Evolutionary conservation across 92 coral and sea anemone genomes (phyloP).

Genomic region (Isaurus tuberculatus): DNA sequence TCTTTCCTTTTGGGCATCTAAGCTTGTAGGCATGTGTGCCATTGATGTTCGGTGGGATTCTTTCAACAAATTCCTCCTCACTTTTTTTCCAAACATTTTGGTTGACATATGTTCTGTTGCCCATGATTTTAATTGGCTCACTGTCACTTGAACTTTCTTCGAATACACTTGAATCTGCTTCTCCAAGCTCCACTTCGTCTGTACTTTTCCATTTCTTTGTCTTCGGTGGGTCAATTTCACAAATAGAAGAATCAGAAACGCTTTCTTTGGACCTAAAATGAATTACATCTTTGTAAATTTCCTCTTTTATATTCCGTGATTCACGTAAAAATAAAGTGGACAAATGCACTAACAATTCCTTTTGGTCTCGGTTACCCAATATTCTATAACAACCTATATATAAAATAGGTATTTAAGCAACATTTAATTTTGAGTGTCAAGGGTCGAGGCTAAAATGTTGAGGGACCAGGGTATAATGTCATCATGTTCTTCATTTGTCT

Average conservation of each 20-base stretch:
- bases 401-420: background rate
- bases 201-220: background rate
- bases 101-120: background rate
- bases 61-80: conserved; percentile 10
- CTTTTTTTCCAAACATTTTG: conserved; percentile 1
- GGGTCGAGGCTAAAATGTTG: conserved; percentile 2
- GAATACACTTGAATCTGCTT: background rate
- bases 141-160: conserved; percentile 11
- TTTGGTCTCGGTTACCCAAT: background rate
- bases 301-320: background rate
- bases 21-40: conserved; percentile 9
- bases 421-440: background rate
- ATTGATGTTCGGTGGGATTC: conserved; percentile 5
- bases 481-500: conserved; percentile 32
- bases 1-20: conserved; percentile 3
- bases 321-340: background rate
- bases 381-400: background rate
- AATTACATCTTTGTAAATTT: background rate
- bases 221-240: background rate
- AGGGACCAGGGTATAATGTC: conserved; percentile 6
- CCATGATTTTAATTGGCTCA: conserved; percentile 7
- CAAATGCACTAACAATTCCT: background rate
- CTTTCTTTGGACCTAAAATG: background rate
- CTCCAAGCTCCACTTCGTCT: conserved; percentile 1
- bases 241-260: background rate